Evolutionary conservation across 2,113 vertebrate species (phyloP), one percentile per base, ranked within the genome.

Genomic region (Lepisosteus oculatus): DNA sequence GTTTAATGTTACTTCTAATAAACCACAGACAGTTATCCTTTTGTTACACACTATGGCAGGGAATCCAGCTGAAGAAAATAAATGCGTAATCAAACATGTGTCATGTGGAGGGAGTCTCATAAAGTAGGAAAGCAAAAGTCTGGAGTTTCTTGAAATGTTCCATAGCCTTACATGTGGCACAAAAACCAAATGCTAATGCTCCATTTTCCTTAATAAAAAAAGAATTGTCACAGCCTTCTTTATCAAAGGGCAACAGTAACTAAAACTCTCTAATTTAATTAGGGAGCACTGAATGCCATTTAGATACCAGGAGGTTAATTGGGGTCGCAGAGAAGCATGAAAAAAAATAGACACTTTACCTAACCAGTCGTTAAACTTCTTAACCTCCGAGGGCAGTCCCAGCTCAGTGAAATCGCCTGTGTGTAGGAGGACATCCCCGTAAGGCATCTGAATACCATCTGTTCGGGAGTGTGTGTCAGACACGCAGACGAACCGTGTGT

Each of bases 341-440:
- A 61, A 29, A 71, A 77, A 88, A 72, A 75, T 59, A 43, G 73
- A 69, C 92, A 91, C 89, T 91, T 95, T 97, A 98, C 97, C 97
- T 95, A 99, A 94, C 97, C 97, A 98, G 93, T 99, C 97, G 94
- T 99, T 99, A 94, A 99, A 99, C 95, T 99, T 99, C 95, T 98
- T 98, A 86, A 99, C 96, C 95, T 99, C 97, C 17, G 96, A 98
- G 86, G 97, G 97, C 87, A 99, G 93, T 82, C 97, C 97, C 88
- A 99, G 97, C 85, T 99, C 97, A 67, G 96, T 98, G 93, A 99
- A 99, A 91, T 99, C 97, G 75, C 97, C 97, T 76, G 92, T 98
- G 94, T 99, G 97, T 74, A 99, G 94, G 76, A 99, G 94, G 88
- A 99, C 96, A 85, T 99, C 97, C 81, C 97, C 97, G 80, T 98